A percentile compares a stretch with the other conserved stretches of the same genome.
These are phyloP conservation scores for Oscheius myriophilus DNA, from an alignment of 2,888 invertebrate species.

Conservation along the genomic window DNA sequence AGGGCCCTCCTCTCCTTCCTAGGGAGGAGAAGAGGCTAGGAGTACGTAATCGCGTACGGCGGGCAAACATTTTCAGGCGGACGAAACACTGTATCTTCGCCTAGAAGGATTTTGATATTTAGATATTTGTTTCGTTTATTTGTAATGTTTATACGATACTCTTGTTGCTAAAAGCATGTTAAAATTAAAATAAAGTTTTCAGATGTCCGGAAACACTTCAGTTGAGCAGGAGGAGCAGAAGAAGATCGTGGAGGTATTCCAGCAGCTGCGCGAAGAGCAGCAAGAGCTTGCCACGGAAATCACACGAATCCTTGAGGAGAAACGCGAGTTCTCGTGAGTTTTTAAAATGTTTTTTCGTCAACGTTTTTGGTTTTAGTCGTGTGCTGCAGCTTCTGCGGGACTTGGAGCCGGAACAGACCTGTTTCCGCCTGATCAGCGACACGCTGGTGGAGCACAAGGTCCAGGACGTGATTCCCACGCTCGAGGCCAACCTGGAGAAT, in stretches of 20 bases:
- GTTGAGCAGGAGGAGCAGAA: constrained; percentile 55
- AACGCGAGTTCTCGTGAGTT: constrained; percentile 45
- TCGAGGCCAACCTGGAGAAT: constrained; percentile 47
- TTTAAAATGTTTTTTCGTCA: neutral
- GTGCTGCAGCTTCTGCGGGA: constrained; percentile 56
- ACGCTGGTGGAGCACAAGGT: constrained; percentile 59
- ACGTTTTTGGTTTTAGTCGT: constrained; percentile 30
- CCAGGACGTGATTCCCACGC: constrained; percentile 47
- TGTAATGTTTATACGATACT: neutral
- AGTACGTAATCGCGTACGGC: neutral
- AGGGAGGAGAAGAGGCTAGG: neutral
- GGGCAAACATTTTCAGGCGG: neutral
- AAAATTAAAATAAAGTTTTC: neutral
- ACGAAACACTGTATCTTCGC: neutral
- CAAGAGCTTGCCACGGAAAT: constrained; percentile 56
- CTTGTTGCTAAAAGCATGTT: too few species aligned
- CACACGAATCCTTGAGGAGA: constrained; percentile 54
- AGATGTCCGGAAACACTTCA: constrained; percentile 10
- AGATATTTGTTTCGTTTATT: neutral
- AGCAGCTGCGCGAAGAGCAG: constrained; percentile 60
- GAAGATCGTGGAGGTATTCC: constrained; percentile 60
- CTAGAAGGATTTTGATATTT: neutral
- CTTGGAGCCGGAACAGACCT: constrained; percentile 52
- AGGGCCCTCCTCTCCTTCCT: too few species aligned
- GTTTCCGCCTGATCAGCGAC: constrained; percentile 60